phyloP scores from a whole-genome alignment of 2,113 vertebrate species.

The Turdus rufiventris region DNA sequence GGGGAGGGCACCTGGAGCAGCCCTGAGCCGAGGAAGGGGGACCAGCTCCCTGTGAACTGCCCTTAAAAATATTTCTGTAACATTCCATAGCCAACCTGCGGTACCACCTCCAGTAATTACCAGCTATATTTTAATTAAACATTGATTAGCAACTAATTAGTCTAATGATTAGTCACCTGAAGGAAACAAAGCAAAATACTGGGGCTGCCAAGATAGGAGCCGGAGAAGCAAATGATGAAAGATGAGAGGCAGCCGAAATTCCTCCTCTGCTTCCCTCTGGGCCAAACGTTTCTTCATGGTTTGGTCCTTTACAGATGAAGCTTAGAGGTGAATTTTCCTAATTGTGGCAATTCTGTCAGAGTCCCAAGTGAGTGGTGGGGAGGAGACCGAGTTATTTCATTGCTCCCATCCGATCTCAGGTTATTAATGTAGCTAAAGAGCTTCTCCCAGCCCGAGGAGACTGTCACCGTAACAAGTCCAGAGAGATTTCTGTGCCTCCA shows the following conservation, averaged over 20 bases:
- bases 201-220: constrained; percentile 47
- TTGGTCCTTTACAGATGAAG: constrained; percentile 74
- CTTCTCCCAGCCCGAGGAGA: constrained; percentile 24
- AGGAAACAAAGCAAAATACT: constrained; percentile 70
- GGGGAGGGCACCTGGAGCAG: no score
- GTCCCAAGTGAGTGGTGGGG: constrained; percentile 68
- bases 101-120: constrained; percentile 81
- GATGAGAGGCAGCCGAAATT: constrained; percentile 68
- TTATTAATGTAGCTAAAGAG: constrained; percentile 65
- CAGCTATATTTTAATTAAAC: constrained; percentile 88
- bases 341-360: constrained; percentile 70
- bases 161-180: constrained; percentile 84
- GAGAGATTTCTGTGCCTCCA: not conserved
- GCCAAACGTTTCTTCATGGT: constrained; percentile 67
- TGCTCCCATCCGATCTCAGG: constrained; percentile 74
- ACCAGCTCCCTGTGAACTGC: not conserved
- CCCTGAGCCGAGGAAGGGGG: rapidly evolving
- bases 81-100: constrained; percentile 54
- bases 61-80: constrained; percentile 25
- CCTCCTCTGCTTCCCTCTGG: constrained; percentile 65
- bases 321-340: constrained; percentile 75
- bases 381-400: constrained; percentile 65
- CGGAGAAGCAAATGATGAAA: constrained; percentile 60
- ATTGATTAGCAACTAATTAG: constrained; percentile 91
- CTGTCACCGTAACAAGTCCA: constrained; percentile 24